Evolutionary conservation across 2,113 vertebrate genomes (phyloP), one percentile per base, ranked within the genome.

Genomic region (Poeciliopsis turrubarensis): DNA sequence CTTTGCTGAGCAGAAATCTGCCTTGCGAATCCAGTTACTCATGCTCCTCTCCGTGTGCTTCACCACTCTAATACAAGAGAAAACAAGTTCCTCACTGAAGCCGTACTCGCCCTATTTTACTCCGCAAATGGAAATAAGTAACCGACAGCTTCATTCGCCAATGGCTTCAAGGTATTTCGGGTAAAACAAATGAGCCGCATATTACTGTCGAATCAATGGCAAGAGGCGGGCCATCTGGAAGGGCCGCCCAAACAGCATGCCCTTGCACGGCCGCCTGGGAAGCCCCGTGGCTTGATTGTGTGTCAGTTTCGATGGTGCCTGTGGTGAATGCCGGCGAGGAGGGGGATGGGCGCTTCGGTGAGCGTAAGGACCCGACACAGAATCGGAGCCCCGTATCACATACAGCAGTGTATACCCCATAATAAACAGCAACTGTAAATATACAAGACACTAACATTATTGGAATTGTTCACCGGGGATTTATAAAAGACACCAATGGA

Each of bases 241-340:
- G 74, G 72, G 63, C 89, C 89, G 86, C 84, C 93, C 89, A 77
- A 77, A 14, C 47, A 80, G 72, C 69, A 79, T 82, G 95, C 96
- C 97, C 97, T 95, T 97, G 96, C 95, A 91, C 90, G 90, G 93
- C 93, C 91, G 92, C 84, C 87, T 68, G 92, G 96, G 95, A 96
- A 96, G 96, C 96, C 97, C 97, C 95, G 96, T 95, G 92, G 91
- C 91, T 92, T 94, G 96, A 96, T 95, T 96, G 95, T 95, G 96
- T 96, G 96, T 97, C 96, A 96, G 95, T 93, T 94, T 93, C 89
- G 91, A 83, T 94, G 89, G 90, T 91, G 91, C 95, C 95, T 93
- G 95, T 92, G 94, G 91, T 95, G 85, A 93, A 92, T 92, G 95
- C 95, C 95, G 94, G 97, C 88, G 93, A 94, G 92, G 95, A 95